phyloP scores from a whole-genome alignment of 2,888 invertebrate species.

The Allygus modestus region DNA sequence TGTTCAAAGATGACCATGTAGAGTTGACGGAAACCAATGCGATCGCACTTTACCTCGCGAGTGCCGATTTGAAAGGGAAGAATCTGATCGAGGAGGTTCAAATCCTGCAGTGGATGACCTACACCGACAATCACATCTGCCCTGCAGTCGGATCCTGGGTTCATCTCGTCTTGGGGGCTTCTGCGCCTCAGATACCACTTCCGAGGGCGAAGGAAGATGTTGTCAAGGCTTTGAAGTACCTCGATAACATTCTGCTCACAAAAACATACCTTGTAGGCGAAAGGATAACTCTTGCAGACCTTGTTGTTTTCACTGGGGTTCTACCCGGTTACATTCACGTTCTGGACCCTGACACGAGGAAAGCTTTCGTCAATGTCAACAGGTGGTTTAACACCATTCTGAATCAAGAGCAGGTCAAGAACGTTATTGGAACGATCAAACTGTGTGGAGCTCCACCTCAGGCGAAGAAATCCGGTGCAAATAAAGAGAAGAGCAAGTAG shows the following conservation, averaged over 20 bases:
- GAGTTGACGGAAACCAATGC: slow-evolving; percentile 72
- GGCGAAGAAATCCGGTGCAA: not conserved
- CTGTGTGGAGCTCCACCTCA: slow-evolving; percentile 70
- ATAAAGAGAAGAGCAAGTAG: slow-evolving; percentile 33
- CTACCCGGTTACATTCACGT: slow-evolving; percentile 73
- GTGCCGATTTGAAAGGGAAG: slow-evolving; percentile 71
- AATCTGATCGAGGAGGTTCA: slow-evolving; percentile 72
- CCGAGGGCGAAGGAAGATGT: slow-evolving; percentile 71
- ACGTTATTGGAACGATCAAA: slow-evolving; percentile 71
- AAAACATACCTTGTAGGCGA: slow-evolving; percentile 75
- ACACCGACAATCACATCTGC: slow-evolving; percentile 73
- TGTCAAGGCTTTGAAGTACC: slow-evolving; percentile 70
- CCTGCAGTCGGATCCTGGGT: slow-evolving; percentile 72
- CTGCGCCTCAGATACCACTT: slow-evolving; percentile 50
- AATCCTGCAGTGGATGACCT: slow-evolving; percentile 75
- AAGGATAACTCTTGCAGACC: slow-evolving; percentile 75
- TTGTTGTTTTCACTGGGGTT: slow-evolving; percentile 72
- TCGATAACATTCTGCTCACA: slow-evolving; percentile 72
- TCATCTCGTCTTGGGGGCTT: slow-evolving; percentile 67
- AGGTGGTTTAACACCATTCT: slow-evolving; percentile 75
- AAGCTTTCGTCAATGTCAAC: slow-evolving; percentile 72
- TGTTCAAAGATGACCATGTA: slow-evolving; percentile 69
- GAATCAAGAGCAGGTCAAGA: slow-evolving; percentile 73
- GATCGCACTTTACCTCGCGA: slow-evolving; percentile 73
- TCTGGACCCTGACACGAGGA: slow-evolving; percentile 71